phyloP scores from a whole-genome alignment of 1,140 invertebrate species.

The Pseudobourletiella spinata region DNA sequence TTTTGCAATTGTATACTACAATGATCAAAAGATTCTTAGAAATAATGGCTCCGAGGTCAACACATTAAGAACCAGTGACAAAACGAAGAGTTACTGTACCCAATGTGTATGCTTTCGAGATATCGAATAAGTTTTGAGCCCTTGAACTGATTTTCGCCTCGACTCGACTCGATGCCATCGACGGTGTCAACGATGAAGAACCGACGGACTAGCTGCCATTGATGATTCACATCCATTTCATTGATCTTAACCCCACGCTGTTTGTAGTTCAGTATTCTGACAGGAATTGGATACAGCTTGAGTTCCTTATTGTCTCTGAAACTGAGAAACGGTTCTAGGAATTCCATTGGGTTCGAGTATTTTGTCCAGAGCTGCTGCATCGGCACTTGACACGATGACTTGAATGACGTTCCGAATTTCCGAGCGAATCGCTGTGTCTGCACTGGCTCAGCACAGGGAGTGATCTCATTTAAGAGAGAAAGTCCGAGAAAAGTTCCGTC shows the following conservation, averaged over 20 bases:
- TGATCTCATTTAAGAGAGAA: conserved; percentile 32
- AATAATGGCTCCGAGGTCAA: no score
- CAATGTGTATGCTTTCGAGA: conserved; percentile 38
- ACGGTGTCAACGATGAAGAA: conserved; percentile 58
- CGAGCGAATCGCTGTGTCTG: conserved; percentile 30
- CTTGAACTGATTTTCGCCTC: conserved; percentile 21
- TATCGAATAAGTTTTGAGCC: conserved; percentile 41
- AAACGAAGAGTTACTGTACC: conserved; percentile 28
- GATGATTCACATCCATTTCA: conserved; percentile 42
- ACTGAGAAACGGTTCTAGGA: conserved; percentile 30
- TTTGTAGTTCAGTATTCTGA: conserved; percentile 35
- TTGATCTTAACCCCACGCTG: conserved; percentile 34
- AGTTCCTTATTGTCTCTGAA: not conserved
- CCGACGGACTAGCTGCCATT: conserved; percentile 54
- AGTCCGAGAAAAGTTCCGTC: conserved; percentile 42
- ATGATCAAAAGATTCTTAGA: conserved; percentile 26
- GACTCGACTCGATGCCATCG: conserved; percentile 41
- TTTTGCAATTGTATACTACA: conserved; percentile 44
- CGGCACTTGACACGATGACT: conserved; percentile 21
- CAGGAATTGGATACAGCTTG: conserved; percentile 28
- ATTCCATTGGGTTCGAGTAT: conserved; percentile 21
- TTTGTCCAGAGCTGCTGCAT: conserved; percentile 21
- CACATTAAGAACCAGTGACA: conserved; percentile 8
- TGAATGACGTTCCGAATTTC: conserved; percentile 38
- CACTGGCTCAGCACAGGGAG: conserved; percentile 20